Evolutionary conservation across 1,140 invertebrate species (phyloP).

Genomic region (Orchesella cincta): DNA sequence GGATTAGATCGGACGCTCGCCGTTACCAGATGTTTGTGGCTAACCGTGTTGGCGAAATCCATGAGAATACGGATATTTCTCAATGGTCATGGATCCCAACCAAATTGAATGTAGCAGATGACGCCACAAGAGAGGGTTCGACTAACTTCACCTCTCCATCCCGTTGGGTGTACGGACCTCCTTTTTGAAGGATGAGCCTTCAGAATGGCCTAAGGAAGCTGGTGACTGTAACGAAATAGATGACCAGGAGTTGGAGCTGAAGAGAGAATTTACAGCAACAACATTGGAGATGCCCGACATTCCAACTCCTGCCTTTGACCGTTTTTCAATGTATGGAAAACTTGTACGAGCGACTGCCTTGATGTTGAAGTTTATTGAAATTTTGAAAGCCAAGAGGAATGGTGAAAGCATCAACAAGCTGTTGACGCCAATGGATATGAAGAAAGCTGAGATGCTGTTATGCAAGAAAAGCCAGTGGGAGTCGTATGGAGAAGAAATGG

Average conservation of each 20-base stretch:
- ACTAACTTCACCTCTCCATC: not conserved
- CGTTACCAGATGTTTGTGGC: conserved; percentile 1
- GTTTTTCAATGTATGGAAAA: not conserved
- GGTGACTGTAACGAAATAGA: not conserved
- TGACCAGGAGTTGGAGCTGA: not conserved
- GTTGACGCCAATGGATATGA: not conserved
- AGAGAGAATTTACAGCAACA: not conserved
- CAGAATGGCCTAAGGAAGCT: not conserved
- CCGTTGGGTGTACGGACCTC: not conserved
- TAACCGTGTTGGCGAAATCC: not conserved
- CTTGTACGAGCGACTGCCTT: not conserved
- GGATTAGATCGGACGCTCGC: not conserved
- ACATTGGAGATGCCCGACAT: not conserved
- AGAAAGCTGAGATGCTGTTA: not conserved
- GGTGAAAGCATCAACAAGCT: not conserved
- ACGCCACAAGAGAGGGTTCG: not conserved
- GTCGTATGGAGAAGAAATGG: not conserved
- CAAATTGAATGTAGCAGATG: conserved; percentile 18
- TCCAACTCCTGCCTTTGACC: not conserved
- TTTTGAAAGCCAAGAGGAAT: not conserved
- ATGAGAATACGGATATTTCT: not conserved
- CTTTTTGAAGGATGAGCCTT: not conserved
- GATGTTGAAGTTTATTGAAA: not conserved
- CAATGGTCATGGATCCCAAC: conserved; percentile 20
- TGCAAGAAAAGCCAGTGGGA: not conserved